Base-by-base conservation (phyloP, 2,888 invertebrate species). In the Cheilosia soror region DNA sequence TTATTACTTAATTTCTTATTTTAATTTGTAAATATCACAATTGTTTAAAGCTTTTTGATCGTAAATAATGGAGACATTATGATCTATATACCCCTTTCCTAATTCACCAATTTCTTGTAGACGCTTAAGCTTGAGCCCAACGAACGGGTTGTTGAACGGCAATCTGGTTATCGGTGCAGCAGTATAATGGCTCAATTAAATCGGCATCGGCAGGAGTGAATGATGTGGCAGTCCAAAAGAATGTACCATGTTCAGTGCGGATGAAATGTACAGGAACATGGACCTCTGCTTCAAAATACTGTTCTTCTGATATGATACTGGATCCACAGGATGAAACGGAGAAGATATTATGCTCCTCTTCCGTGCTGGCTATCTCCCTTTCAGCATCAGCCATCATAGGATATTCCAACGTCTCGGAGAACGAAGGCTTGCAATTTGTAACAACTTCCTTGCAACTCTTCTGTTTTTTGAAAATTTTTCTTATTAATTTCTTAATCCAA, bases 191-290 rank as follows among this genome's bases (percentile, higher is more conserved):
- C 87, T 91, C 90, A 62, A 90, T 79, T 31, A 92, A 89, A 85
- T 92, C 92, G 76, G 90, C 90, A 88, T 92, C 42, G n/a, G 42
- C n/a, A 4, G 13, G 5, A 42, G 90, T 87, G 60, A 90, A 89
- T 60, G 89, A 93, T 58, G 95, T 94, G 55, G 95, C 95, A 62
- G 96, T 96, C 96, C 96, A 96, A 93, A 96, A 96, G 94, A 96
- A 96, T 85, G 96, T 96, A 87, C 96, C 96, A 88, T 96, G 96
- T 88, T 95, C 95, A 40, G 96, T 96, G 90, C 95, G 94, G 29
- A 95, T 95, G 92, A 96, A 96, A 92, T 96, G 95, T n/a, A 96
- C 96, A 2, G 96, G 96, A 25, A 92, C 90, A 55, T 51, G 88
- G 87, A 91, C 79, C 84, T 89, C 89, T 81, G 89, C 90, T 53